Conservation (phyloP, 2,888 invertebrate species). For the Heliconius ethilla region DNA sequence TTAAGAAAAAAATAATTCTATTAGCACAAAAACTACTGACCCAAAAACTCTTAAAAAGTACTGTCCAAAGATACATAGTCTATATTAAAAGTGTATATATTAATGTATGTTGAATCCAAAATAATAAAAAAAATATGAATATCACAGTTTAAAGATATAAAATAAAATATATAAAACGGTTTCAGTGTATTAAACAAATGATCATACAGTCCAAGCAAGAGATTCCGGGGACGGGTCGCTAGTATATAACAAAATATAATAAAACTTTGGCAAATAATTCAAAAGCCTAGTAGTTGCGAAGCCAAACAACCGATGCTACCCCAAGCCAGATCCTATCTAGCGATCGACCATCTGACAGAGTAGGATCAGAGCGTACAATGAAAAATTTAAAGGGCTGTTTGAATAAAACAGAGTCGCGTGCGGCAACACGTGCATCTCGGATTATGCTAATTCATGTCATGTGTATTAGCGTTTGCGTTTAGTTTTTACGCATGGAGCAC, state of each 20-base stretch:
- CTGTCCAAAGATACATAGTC: too few species aligned
- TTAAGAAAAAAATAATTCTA: too few species aligned
- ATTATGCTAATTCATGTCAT: slow-evolving; percentile 60
- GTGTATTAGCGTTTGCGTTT: slow-evolving; percentile 46
- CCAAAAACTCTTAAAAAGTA: too few species aligned
- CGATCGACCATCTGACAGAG: slow-evolving; percentile 50
- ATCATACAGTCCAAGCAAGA: neutral
- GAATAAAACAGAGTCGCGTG: slow-evolving; percentile 53
- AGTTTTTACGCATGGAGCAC: slow-evolving; percentile 26
- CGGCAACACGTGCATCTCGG: slow-evolving; percentile 53
- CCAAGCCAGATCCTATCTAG: slow-evolving; percentile 49
- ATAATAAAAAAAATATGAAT: neutral
- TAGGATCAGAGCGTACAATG: slow-evolving; percentile 48
- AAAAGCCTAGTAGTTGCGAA: slow-evolving; percentile 8
- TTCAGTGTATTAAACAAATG: neutral
- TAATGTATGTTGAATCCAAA: neutral
- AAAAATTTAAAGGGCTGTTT: slow-evolving; percentile 50
- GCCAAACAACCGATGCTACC: slow-evolving; percentile 33
- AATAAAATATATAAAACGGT: too few species aligned
- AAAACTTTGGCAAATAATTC: neutral
- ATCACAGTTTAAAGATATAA: too few species aligned
- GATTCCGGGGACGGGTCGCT: neutral
- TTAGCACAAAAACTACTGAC: too few species aligned
- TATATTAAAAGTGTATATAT: neutral
- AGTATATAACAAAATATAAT: neutral